Conservation (phyloP, 2,888 invertebrate genomes). For the Pteria penguin region DNA sequence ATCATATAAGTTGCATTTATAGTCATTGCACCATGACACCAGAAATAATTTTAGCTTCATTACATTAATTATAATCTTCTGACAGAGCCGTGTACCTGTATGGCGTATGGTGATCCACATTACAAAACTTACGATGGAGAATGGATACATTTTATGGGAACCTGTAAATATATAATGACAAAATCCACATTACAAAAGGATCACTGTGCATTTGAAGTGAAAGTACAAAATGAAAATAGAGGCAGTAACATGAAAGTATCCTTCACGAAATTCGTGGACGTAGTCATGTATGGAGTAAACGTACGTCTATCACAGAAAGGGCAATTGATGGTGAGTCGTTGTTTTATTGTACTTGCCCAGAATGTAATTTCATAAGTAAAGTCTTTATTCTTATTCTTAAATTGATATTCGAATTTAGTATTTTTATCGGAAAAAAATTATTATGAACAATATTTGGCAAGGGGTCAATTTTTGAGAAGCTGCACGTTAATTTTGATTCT, state of each 20-base stretch:
- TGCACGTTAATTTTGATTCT: no score
- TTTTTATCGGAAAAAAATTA: no score
- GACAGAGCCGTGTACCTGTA: conserved; percentile 53
- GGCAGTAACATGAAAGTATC: conserved; percentile 52
- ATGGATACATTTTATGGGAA: no score
- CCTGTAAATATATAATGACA: conserved; percentile 74
- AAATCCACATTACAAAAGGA: conserved; percentile 46
- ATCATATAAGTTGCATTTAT: no score
- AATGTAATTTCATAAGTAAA: no score
- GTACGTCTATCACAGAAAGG: conserved; percentile 39
- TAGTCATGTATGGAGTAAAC: conserved; percentile 47
- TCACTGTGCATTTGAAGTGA: conserved; percentile 50
- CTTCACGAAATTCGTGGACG: conserved; percentile 49
- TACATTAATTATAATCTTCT: not conserved
- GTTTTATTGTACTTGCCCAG: no score
- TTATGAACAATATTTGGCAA: no score
- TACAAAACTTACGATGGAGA: conserved; percentile 74
- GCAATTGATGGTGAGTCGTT: conserved; percentile 49
- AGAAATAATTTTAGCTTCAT: no score
- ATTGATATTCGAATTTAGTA: no score
- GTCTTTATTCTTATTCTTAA: no score
- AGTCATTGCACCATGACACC: no score
- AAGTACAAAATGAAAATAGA: conserved; percentile 58
- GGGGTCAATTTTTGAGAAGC: no score
- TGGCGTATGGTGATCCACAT: conserved; percentile 73